Percentiles rank a stretch among this genome's conserved stretches.
Conservation (phyloP, 2,113 vertebrate species). For the Lates calcarifer region DNA sequence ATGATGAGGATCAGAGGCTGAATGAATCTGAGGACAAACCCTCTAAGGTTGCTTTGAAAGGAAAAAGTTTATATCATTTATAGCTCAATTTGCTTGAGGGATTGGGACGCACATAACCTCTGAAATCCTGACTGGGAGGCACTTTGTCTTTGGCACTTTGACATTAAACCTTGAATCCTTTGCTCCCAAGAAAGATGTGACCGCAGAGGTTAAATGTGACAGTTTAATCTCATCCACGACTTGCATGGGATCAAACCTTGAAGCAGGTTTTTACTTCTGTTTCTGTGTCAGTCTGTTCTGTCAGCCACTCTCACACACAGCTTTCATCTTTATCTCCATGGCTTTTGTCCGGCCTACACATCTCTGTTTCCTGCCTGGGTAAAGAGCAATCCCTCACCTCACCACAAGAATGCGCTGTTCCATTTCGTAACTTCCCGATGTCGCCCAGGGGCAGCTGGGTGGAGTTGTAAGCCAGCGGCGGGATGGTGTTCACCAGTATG, state of each 20-base stretch:
- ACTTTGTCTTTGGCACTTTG: constrained; percentile 61
- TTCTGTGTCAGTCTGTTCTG: background rate
- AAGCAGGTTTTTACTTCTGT: background rate
- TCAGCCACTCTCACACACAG: constrained; percentile 53
- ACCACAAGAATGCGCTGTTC: constrained; percentile 28
- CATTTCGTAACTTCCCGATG: constrained; percentile 82
- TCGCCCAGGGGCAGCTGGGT: constrained; percentile 86
- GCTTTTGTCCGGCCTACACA: background rate
- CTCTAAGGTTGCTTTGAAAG: background rate
- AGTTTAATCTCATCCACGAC: background rate
- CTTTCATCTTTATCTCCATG: constrained; percentile 64
- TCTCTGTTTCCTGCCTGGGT: constrained; percentile 18
- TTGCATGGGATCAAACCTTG: too few species aligned
- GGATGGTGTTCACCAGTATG: constrained; percentile 95
- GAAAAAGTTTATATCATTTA: background rate
- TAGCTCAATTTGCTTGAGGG: background rate
- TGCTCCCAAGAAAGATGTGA: background rate
- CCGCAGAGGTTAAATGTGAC: constrained; percentile 1
- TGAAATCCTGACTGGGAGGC: constrained; percentile 39
- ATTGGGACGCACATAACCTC: background rate
- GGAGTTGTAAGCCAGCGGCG: constrained; percentile 91
- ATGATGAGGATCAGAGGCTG: background rate
- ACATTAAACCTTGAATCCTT: constrained; percentile 12
- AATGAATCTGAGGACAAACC: background rate
- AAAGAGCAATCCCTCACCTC: constrained; percentile 22